phyloP scores from a whole-genome alignment of 23 tunicate species.

The Halocynthia roretzi region DNA sequence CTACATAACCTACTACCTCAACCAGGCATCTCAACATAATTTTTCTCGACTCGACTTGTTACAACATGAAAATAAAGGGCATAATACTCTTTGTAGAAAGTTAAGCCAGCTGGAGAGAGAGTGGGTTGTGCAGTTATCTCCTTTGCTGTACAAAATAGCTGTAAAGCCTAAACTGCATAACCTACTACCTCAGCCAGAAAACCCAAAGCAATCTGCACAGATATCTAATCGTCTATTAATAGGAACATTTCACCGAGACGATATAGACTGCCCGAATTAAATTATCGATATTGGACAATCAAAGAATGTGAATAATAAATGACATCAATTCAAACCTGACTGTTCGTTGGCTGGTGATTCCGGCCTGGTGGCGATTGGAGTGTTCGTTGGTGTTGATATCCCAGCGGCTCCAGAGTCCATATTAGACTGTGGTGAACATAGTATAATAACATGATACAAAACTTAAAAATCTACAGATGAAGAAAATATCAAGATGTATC shows the following conservation, averaged over 20 bases:
- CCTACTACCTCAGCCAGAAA: conserved; percentile 84
- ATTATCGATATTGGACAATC: too few species aligned
- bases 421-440: background rate
- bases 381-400: conserved; percentile 84
- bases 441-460: too few species aligned
- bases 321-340: background rate
- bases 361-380: conserved; percentile 86
- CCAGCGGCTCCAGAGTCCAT: conserved; percentile 18
- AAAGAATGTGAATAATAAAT: too few species aligned
- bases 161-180: conserved; percentile 71
- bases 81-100: conserved; percentile 2
- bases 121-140: conserved; percentile 57
- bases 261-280: too few species aligned
- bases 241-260: too few species aligned
- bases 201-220: too few species aligned
- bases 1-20: conserved; percentile 99
- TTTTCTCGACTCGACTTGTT: background rate
- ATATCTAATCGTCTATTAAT: too few species aligned
- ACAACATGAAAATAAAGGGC: background rate
- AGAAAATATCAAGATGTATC: too few species aligned
- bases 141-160: conserved; percentile 20
- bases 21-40: conserved; percentile 17
- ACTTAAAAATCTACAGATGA: too few species aligned
- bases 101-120: conserved; percentile 42
- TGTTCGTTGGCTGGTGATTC: conserved; percentile 56